Conservation (phyloP, 2,797 vertebrate species). For the Antennarius maculatus region DNA sequence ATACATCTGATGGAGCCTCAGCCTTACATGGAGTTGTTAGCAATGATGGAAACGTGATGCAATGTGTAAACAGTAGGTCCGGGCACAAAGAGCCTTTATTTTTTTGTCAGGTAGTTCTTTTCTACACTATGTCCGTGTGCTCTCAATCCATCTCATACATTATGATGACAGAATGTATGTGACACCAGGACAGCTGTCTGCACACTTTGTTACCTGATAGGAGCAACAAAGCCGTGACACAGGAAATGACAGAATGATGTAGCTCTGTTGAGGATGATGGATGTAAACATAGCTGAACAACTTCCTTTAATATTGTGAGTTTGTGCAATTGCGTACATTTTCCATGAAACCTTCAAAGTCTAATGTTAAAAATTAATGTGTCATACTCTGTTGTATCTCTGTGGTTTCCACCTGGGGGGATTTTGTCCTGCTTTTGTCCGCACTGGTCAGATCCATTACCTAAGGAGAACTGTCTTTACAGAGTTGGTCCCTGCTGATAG, state of each 20-base stretch:
- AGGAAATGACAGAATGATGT: constrained; percentile 37
- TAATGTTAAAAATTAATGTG: not conserved
- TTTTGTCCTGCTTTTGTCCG: constrained; percentile 57
- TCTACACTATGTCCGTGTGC: constrained; percentile 18
- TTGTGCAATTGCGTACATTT: not conserved
- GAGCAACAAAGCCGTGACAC: constrained; percentile 36
- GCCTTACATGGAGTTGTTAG: constrained; percentile 14
- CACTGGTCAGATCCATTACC: constrained; percentile 37
- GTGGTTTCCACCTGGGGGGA: constrained; percentile 21
- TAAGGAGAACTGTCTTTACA: constrained; percentile 32
- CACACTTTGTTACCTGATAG: constrained; percentile 41
- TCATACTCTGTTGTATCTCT: not conserved
- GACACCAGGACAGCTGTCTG: constrained; percentile 42
- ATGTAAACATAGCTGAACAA: constrained; percentile 33
- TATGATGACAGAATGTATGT: constrained; percentile 50
- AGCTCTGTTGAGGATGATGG: constrained; percentile 21
- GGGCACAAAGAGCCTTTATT: constrained; percentile 21
- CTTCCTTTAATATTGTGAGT: not conserved
- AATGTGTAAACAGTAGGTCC: not conserved
- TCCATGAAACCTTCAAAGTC: constrained; percentile 1
- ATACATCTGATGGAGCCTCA: constrained; percentile 12
- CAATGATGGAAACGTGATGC: not conserved
- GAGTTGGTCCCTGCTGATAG: constrained; percentile 39
- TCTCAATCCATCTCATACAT: constrained; percentile 35
- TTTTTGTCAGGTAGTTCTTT: constrained; percentile 17